Evolutionary conservation across 2,888 invertebrate genomes (phyloP), one percentile per base, ranked within the genome.

Genomic region (Limnephilus auricula): DNA sequence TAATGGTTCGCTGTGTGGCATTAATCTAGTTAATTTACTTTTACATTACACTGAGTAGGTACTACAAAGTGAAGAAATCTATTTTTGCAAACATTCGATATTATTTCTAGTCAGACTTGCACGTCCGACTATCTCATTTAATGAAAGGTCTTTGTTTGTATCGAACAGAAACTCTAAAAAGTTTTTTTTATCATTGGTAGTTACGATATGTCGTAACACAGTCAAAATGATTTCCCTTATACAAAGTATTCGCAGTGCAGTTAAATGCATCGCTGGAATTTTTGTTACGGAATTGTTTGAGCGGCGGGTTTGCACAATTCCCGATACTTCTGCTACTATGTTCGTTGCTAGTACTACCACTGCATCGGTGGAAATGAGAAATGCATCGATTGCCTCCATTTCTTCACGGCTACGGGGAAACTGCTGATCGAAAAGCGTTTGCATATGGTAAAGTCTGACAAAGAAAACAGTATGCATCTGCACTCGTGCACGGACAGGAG

Each of bases 341-440:
- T 82, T 18, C 15, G 32, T 82, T 15, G 32, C 80, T 4, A 34
- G 79, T 90, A 89, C 85, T 78, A 86, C 25, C 92, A 50, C 65
- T 88, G 92, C 91, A 91, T 90, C 90, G 91, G 91, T 83, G 90
- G 91, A 89, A 92, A 92, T 92, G 92, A 92, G 92, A 91, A 92
- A 92, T 92, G 92, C 91, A 89, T 80, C 89, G 89, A 84, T 45
- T 40, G 91, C 89, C 78, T 31, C 89, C 92, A 65, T 92, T 89
- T 89, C 86, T 89, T 89, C 40, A 79, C 34, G 37, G 37, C 89
- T 89, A 15, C 79, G 80, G 31, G 89, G n/a, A 92, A 91, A 92
- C 92, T 92, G 91, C 92, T 92, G 92, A 92, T 92, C 91, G 91
- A 83, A 89, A 50, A 31, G 40, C 83, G 82, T 89, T 83, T 83